A percentile compares a stretch with the other conserved stretches of the same genome.
These are phyloP conservation scores for Protodeltote pygarga DNA, from an alignment of 2,888 invertebrate species.

Conservation along the genomic window DNA sequence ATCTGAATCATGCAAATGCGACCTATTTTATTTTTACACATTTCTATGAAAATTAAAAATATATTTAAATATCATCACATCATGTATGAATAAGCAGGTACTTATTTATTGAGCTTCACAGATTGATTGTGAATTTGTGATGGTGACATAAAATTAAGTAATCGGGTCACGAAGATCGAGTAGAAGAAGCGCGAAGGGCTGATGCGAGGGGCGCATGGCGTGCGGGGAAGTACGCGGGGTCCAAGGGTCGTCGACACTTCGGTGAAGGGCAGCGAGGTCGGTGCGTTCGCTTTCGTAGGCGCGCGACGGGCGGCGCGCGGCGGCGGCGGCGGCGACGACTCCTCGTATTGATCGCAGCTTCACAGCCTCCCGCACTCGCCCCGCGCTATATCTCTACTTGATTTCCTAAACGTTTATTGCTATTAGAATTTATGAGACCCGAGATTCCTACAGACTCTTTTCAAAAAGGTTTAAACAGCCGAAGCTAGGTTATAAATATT, in stretches of 20 bases:
- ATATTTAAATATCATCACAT: too few relatives aligned
- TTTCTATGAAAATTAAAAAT: too few relatives aligned
- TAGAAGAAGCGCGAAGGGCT: slow-evolving; percentile 67
- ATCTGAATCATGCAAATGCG: slow-evolving; percentile 13
- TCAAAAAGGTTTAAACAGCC: too few relatives aligned
- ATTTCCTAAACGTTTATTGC: slow-evolving; percentile 51
- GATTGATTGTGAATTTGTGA: neutral
- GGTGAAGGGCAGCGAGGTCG: slow-evolving; percentile 84
- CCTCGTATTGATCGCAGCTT: slow-evolving; percentile 79
- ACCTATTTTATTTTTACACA: too few relatives aligned
- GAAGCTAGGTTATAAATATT: too few relatives aligned
- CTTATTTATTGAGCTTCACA: too few relatives aligned
- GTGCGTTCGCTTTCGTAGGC: slow-evolving; percentile 82
- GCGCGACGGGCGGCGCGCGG: slow-evolving; percentile 58
- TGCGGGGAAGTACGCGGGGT: slow-evolving; percentile 56
- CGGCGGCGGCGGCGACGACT: slow-evolving; percentile 55
- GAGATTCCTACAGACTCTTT: too few relatives aligned
- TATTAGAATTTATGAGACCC: slow-evolving; percentile 17
- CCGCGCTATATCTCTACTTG: slow-evolving; percentile 50
- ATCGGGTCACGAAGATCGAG: slow-evolving; percentile 77
- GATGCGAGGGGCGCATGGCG: slow-evolving; percentile 53
- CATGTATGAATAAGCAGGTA: too few relatives aligned
- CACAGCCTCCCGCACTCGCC: slow-evolving; percentile 69
- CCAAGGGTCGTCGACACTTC: slow-evolving; percentile 81
- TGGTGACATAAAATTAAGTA: slow-evolving; percentile 54